Evolutionary conservation across 2,888 invertebrate species (phyloP), one percentile per base, ranked within the genome.

Genomic region (Therioaphis trifolii): DNA sequence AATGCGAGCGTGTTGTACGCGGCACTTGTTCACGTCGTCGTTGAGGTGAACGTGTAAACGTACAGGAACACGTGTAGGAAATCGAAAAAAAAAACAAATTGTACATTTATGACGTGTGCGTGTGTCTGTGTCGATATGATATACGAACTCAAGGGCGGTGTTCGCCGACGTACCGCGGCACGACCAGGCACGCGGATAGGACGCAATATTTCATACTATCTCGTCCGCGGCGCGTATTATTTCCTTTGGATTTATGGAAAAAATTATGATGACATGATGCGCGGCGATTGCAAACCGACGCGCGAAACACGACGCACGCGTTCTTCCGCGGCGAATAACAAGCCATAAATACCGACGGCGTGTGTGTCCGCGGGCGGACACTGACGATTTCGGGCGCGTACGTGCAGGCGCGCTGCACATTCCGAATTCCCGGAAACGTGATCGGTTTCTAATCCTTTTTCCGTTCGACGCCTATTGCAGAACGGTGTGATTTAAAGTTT

Each of bases 21-120:
- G 9, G 21, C 4, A 52, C 15, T n/a, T n/a, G n/a, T n/a, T 2
- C 49, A n/a, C 55, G 55, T n/a, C n/a, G n/a, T n/a, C 0, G 21
- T 49, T 52, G 52, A 71, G 49, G 49, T 29, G 49, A 71, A 72
- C 72, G 52, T 3, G 29, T 52, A 52, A 52, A 52, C 49, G 15
- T 69, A 24, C 4, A n/a, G 1, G 49, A 5, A 29, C 27, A 15
- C 52, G 49, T 49, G n/a, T 29, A 72, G n/a, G 14, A 71, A 71
- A 29, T 5, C 14, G 49, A 11, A 7, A 29, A 29, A 2, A 27
- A 72, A 49, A 27, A 49, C 24, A 43, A n/a, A n/a, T n/a, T n/a
- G n/a, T n/a, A n/a, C n/a, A n/a, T n/a, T n/a, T n/a, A 27, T 52
- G 9, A n/a, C 2, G n/a, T n/a, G n/a, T n/a, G n/a, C n/a, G n/a